Base-by-base conservation (phyloP, 1,140 invertebrate genomes). In the Bilobella aurantiaca region DNA sequence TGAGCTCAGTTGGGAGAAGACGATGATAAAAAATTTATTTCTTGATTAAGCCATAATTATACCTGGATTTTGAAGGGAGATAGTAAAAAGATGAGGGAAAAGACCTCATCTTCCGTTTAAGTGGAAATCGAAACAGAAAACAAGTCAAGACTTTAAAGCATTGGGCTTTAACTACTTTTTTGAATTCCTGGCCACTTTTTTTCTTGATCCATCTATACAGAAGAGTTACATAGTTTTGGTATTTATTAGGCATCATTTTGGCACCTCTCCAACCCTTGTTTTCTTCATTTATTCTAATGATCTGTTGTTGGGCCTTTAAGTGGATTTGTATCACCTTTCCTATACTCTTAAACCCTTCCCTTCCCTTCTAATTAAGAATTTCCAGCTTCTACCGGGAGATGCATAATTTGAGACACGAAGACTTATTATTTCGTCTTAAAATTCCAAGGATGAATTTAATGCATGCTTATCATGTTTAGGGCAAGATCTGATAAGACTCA, bases 21-120 rank as follows among this genome's bases (percentile, higher is more conserved):
- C 18, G 8, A 42, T 42, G 8, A 42, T 42, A 8, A 53, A 53
- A 53, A 53, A 18, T 53, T 53, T 53, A 53, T 53, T 53, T 53
- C 49, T 53, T 53, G 49, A 53, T 53, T 53, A 53, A 53, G 49
- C 5, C 14, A 42, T 53, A 53, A 53, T 53, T 53, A 53, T 53
- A 23, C 21, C 8, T 18, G 34, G 18, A 42, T 53, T 53, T 18
- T 53, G 14, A 12, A 18, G 8, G 49, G 25, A 53, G 14, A 53
- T 23, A 53, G 25, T 5, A 53, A 53, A 53, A 53, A 53, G 25
- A 23, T 14, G 49, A 53, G 49, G 49, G 49, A 53, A 53, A 53
- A 23, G 49, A 53, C 49, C 49, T 53, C 49, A 5, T 23, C 49
- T 42, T 8, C 8, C 8, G 37, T 42, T 42, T 8, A 53, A 53